These are phyloP conservation scores for Galaxea fascicularis DNA, from an alignment of 92 coral and sea anemone species.

Conservation along the genomic window DNA sequence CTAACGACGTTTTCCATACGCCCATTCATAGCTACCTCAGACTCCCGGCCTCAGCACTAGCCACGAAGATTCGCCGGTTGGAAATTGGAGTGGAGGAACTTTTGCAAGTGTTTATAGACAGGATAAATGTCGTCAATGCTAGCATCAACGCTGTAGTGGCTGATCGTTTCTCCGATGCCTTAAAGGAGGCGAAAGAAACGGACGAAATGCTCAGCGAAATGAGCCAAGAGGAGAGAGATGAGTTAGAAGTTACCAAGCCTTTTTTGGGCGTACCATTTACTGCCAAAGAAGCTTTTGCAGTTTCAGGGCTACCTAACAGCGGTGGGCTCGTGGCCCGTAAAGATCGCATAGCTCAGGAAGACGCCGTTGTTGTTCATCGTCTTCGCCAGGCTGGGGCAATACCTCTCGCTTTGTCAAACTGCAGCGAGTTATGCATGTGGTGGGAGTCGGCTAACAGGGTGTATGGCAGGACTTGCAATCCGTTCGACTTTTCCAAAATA, in stretches of 20 bases:
- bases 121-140: constrained; percentile 80
- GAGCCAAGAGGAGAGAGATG: constrained; percentile 60
- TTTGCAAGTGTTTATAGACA: constrained; percentile 74
- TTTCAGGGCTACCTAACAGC: constrained; percentile 83
- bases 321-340: constrained; percentile 92
- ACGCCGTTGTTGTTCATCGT: constrained; percentile 83
- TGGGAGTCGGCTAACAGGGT: constrained; percentile 96
- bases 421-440: constrained; percentile 98
- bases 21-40: constrained; percentile 44
- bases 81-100: constrained; percentile 85
- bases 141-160: constrained; percentile 87
- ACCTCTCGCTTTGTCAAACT: constrained; percentile 84
- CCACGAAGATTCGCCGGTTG: constrained; percentile 74
- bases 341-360: constrained; percentile 70
- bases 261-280: constrained; percentile 96
- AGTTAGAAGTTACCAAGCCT: constrained; percentile 64
- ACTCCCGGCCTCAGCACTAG: constrained; percentile 75
- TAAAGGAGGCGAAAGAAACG: constrained; percentile 81
- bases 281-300: constrained; percentile 89
- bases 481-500: constrained; percentile 79
- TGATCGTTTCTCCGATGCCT: constrained; percentile 88
- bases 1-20: constrained; percentile 31
- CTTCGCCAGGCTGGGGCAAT: constrained; percentile 90
- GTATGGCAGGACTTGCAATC: constrained; percentile 90
- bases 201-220: constrained; percentile 78